Base-by-base conservation (phyloP, 2,888 invertebrate genomes). In the Diplazon laetatorius region DNA sequence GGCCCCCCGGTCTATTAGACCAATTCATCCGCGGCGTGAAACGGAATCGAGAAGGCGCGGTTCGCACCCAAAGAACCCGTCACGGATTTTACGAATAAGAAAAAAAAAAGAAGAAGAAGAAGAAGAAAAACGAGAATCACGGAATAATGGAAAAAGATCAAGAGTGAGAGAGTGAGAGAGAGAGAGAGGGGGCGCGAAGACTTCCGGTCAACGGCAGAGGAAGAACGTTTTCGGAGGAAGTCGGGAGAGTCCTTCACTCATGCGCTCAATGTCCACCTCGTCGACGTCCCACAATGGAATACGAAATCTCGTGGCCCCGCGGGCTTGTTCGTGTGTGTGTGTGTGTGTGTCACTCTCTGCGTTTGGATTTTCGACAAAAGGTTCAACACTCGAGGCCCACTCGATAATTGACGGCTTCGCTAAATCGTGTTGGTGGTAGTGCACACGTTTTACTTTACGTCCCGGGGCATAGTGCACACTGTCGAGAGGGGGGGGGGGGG, bases 181-280 rank as follows among this genome's bases (percentile, higher is more conserved):
- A 3, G 65, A 70, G 59, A 39, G 68, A 75, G 78, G 76, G 77
- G 73, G 71, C 73, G 52, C 16, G 12, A 66, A n/a, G 52, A 76
- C 78, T 76, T 76, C 76, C 76, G 78, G 78, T 79, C 76, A 76
- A 62, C 68, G 71, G 30, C 35, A 46, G 52, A 70, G 75, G 80
- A 82, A 82, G 82, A 83, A 78, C 83, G 57, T 76, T 16, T 48
- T 42, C 52, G 57, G 77, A 76, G 70, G 76, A 82, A 83, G 82
- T 59, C 68, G 76, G 72, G 44, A 79, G 78, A 78, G 76, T 82
- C 75, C 74, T 70, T 78, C 74, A 42, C 48, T 37, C 39, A 48
- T 71, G 46, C 22, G n/a, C 35, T 16, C 55, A 25, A 44, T 35
- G 42, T 48, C 48, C 62, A 60, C 14, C 39, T 59, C 59, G 59